phyloP scores from a whole-genome alignment of 1,140 invertebrate species.

The Drosophila tani region DNA sequence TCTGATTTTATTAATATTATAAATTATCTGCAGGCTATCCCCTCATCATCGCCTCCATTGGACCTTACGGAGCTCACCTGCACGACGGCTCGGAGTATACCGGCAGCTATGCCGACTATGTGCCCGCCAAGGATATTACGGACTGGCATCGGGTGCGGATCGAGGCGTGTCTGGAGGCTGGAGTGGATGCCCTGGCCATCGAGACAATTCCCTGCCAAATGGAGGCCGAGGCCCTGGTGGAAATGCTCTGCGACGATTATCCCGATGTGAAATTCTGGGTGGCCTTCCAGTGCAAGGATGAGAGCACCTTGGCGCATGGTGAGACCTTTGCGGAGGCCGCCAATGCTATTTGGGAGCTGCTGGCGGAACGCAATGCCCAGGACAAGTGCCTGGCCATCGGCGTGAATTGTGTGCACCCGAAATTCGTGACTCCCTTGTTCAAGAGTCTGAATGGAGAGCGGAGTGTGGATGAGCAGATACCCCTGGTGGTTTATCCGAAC shows the following conservation, averaged over 20 bases:
- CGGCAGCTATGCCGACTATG: conserved; percentile 91
- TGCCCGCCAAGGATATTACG: conserved; percentile 89
- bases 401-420: conserved; percentile 93
- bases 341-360: conserved; percentile 85
- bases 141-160: conserved; percentile 94
- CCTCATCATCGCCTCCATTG: conserved; percentile 93
- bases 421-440: conserved; percentile 87
- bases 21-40: conserved; percentile 79
- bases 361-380: conserved; percentile 87
- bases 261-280: conserved; percentile 93
- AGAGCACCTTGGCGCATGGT: conserved; percentile 90
- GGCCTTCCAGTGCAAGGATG: conserved; percentile 86
- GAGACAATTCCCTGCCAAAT: conserved; percentile 95
- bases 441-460: conserved; percentile 84
- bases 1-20: background rate
- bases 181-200: conserved; percentile 93
- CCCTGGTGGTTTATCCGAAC: conserved; percentile 91
- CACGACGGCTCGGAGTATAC: conserved; percentile 96
- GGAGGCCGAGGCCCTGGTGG: conserved; percentile 93
- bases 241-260: conserved; percentile 91
- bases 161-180: conserved; percentile 90
- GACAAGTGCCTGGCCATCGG: conserved; percentile 93
- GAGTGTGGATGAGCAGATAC: conserved; percentile 71
- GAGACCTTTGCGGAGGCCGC: conserved; percentile 89
- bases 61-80: conserved; percentile 95